Evolutionary conservation across 2,888 invertebrate genomes (phyloP), one percentile per base, ranked within the genome.

Genomic region (Tiliacea citrago): DNA sequence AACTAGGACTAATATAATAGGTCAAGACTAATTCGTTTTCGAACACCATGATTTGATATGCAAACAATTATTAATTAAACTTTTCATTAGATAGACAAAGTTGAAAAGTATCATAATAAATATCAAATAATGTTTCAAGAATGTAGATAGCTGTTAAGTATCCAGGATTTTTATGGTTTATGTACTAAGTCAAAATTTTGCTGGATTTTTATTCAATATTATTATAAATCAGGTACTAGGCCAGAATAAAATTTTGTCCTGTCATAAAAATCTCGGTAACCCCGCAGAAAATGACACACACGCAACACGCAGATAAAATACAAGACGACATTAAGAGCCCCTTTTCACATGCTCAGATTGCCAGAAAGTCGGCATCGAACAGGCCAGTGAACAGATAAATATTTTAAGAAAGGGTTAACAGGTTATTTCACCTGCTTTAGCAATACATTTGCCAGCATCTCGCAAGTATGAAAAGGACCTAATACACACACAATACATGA

Each of bases 1-100:
- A 21, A 29, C 16, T 62, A 67, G 16, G 45, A 24, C 18, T 47
- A 10, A n/a, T 57, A 47, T 39, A 21, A 29, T 65, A 65, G 13
- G 9, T 47, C 5, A 75, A 29, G 0, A 55, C 16, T 47, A 24
- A 29, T 35, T 29, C 21, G 4, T 47, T 35, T 42, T 66, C 16
- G 21, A 49, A 49, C 35, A 51, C 12, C 29, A 29, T 12, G 35
- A 47, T 9, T 47, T 65, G 75, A 24, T 63, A 55, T 63, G 76
- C 24, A 55, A 74, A 24, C 24, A 24, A 53, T 29, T 29, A 29
- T 61, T 45, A 24, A 45, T 35, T 12, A 45, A 35, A 53, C 18
- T 24, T 51, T 21, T 42, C 7, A 29, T 29, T 21, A n/a, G n/a
- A n/a, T n/a, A n/a, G n/a, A n/a, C n/a, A n/a, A n/a, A n/a, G n/a